Percentiles rank a stretch among this genome's conserved stretches.
Conservation (phyloP, 1,140 invertebrate genomes). For the Pteromalus puparum region DNA sequence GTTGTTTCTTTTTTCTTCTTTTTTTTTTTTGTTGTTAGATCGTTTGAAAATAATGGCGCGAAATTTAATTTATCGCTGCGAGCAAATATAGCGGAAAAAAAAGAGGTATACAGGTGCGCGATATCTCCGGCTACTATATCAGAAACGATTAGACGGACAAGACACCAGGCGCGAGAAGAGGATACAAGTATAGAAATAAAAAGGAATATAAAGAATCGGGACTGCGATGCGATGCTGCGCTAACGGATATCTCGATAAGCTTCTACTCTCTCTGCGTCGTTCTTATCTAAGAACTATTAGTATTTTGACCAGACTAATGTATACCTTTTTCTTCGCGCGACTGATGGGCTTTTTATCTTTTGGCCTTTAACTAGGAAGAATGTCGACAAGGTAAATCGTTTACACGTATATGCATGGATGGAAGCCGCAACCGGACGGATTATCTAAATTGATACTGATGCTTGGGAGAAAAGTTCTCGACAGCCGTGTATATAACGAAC, state of each 20-base stretch:
- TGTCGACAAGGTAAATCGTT: conserved; percentile 32
- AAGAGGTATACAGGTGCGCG: background rate
- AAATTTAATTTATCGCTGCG: background rate
- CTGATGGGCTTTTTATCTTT: conserved; percentile 1
- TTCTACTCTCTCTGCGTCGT: background rate
- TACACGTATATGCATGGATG: background rate
- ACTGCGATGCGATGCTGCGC: background rate
- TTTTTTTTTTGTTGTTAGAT: background rate
- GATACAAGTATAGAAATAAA: background rate
- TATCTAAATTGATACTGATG: conserved; percentile 22
- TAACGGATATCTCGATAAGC: conserved; percentile 15
- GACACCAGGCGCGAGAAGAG: background rate
- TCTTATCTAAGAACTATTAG: conserved; percentile 22
- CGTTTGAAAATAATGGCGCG: conserved; percentile 1
- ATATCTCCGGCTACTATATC: background rate
- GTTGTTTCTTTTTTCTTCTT: no score
- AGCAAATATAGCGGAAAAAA: background rate
- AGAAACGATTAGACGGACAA: conserved; percentile 30
- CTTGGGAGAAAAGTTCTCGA: background rate
- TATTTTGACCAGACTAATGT: conserved; percentile 35
- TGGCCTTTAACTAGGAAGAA: background rate
- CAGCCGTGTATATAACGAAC: background rate
- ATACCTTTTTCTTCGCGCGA: conserved; percentile 10
- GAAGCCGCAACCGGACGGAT: conserved; percentile 31
- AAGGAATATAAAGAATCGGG: background rate